Percentiles rank a stretch among this genome's conserved stretches.
Conservation (phyloP, 1,140 invertebrate species). For the Drosophila ohnishii region DNA sequence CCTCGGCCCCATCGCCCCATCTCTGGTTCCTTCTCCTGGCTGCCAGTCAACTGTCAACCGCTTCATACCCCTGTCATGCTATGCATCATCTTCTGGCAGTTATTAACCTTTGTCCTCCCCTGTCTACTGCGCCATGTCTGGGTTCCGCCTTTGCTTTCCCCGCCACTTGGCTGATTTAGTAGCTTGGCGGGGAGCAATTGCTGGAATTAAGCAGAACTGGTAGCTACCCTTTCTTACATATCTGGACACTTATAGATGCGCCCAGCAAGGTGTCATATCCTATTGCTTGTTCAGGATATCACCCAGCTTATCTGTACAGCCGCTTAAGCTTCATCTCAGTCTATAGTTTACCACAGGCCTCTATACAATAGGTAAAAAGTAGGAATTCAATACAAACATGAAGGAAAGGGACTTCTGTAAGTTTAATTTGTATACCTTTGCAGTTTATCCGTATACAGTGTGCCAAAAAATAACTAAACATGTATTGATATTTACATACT, state of each 20-base stretch:
- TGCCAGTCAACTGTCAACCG: conserved; percentile 80
- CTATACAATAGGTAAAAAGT: background rate
- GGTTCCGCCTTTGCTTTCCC: conserved; percentile 2
- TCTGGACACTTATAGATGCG: background rate
- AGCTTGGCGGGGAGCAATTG: conserved; percentile 46
- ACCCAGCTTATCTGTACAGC: background rate
- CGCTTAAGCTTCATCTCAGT: background rate
- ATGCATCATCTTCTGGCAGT: conserved; percentile 81
- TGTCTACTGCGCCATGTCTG: conserved; percentile 18
- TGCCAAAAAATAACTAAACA: too few relatives aligned
- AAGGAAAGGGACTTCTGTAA: background rate
- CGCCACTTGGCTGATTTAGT: conserved; percentile 56
- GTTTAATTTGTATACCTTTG: background rate
- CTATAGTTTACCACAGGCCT: background rate
- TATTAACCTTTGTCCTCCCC: conserved; percentile 72
- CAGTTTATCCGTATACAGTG: background rate
- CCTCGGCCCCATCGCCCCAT: background rate
- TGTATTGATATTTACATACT: too few relatives aligned
- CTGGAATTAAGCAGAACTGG: conserved; percentile 58
- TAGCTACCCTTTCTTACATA: conserved; percentile 1
- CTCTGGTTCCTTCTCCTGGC: conserved; percentile 7
- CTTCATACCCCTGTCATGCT: conserved; percentile 69
- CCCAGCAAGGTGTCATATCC: background rate
- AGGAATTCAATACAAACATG: background rate
- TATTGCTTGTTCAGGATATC: too few relatives aligned